These are phyloP conservation scores for Heliconius ismenius DNA, from an alignment of 2,888 invertebrate genomes.

Conservation along the genomic window DNA sequence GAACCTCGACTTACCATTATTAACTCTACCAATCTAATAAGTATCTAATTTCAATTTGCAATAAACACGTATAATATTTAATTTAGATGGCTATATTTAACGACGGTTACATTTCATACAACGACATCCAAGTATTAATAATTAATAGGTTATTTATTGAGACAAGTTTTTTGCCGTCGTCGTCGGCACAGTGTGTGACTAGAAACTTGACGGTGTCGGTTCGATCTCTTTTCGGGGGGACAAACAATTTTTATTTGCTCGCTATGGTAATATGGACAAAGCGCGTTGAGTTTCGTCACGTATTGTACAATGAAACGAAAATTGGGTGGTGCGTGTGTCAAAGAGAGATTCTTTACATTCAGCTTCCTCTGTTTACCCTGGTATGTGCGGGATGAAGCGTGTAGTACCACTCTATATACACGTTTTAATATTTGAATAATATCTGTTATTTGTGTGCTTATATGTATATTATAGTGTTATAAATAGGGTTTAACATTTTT, in stretches of 20 bases:
- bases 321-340: too few species aligned
- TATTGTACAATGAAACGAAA: not conserved
- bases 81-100: not conserved
- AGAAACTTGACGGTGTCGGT: not conserved
- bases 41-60: constrained; percentile 17
- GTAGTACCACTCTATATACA: not conserved
- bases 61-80: constrained; percentile 11
- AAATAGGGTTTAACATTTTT: not conserved
- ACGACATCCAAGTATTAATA: constrained; percentile 1
- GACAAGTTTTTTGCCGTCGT: not conserved
- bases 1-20: not conserved
- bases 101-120: constrained; percentile 5
- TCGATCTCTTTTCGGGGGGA: too few species aligned
- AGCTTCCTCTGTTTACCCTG: not conserved
- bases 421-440: too few species aligned
- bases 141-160: constrained; percentile 1
- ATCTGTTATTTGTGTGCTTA: too few species aligned
- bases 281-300: not conserved
- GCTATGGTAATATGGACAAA: not conserved
- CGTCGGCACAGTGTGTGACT: not conserved
- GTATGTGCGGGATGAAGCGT: not conserved
- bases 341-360: not conserved
- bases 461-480: not conserved
- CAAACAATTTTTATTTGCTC: not conserved
- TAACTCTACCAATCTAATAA: not conserved